These are phyloP conservation scores for Oscheius onirici DNA, from an alignment of 2,888 invertebrate genomes.

Conservation along the genomic window DNA sequence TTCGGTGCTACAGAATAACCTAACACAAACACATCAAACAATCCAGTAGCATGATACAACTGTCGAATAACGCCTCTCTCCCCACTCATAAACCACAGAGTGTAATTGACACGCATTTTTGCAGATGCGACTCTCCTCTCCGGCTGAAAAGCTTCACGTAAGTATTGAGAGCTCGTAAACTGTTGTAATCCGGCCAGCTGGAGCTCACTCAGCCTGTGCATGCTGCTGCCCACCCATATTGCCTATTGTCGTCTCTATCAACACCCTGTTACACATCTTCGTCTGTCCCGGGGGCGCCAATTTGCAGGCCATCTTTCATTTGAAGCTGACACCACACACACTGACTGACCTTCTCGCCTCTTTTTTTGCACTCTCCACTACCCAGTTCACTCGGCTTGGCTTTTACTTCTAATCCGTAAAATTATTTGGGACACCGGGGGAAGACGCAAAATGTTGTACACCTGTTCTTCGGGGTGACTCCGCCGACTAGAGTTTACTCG, in stretches of 20 bases:
- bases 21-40: too few relatives aligned
- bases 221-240: slow-evolving; percentile 6
- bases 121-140: slow-evolving; percentile 48
- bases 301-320: slow-evolving; percentile 19
- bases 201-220: background rate
- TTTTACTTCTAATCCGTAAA: slow-evolving; percentile 2
- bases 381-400: too few relatives aligned
- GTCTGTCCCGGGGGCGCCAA: slow-evolving; percentile 25
- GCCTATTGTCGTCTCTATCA: slow-evolving; percentile 3
- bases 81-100: background rate
- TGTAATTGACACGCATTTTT: slow-evolving; percentile 31
- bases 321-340: background rate
- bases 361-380: background rate
- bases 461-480: background rate
- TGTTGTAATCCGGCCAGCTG: background rate
- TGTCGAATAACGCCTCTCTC: background rate
- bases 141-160: slow-evolving; percentile 52
- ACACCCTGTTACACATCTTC: slow-evolving; percentile 5
- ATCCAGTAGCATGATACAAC: too few relatives aligned
- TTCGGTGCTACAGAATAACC: too few relatives aligned
- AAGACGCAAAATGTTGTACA: background rate
- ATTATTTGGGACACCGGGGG: slow-evolving; percentile 18
- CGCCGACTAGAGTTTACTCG: slow-evolving; percentile 16
- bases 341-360: background rate
- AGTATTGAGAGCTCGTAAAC: slow-evolving; percentile 32